phyloP scores from a whole-genome alignment of 2,888 invertebrate species.

The Dicycla oo region DNA sequence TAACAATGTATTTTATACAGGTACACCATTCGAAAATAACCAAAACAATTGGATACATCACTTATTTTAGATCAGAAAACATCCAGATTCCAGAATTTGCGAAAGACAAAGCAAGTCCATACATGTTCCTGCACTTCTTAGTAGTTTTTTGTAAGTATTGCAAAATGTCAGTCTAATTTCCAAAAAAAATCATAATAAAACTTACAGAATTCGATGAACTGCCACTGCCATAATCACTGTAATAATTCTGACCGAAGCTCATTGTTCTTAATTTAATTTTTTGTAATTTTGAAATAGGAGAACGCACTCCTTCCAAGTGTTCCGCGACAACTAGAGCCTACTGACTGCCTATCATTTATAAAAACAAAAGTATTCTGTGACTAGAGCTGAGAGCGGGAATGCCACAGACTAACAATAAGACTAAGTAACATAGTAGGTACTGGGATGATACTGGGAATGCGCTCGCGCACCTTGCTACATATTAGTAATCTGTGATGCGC shows the following conservation, averaged over 20 bases:
- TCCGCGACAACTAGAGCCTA: conserved; percentile 52
- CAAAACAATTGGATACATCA: not conserved
- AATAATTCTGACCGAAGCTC: conserved; percentile 60
- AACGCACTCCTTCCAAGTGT: conserved; percentile 48
- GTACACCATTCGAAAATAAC: not conserved
- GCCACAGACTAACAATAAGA: too few relatives aligned
- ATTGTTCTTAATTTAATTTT: conserved; percentile 63
- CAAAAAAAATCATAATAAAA: conserved; percentile 30
- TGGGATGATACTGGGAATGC: too few relatives aligned
- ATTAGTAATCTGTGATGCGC: too few relatives aligned
- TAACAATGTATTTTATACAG: not conserved
- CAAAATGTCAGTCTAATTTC: not conserved
- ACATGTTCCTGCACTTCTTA: conserved; percentile 9
- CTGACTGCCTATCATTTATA: too few relatives aligned
- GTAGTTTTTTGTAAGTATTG: not conserved
- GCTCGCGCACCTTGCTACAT: too few relatives aligned
- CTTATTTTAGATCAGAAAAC: not conserved
- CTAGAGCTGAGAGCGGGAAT: too few relatives aligned
- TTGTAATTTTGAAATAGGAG: conserved; percentile 59
- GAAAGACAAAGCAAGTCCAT: conserved; percentile 37
- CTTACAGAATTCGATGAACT: conserved; percentile 77
- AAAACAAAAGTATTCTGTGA: too few relatives aligned
- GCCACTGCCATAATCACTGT: conserved; percentile 77
- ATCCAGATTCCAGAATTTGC: not conserved
- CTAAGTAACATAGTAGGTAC: too few relatives aligned